These are phyloP conservation scores for Cephus runcator DNA, from an alignment of 2,888 invertebrate genomes.

Conservation along the genomic window DNA sequence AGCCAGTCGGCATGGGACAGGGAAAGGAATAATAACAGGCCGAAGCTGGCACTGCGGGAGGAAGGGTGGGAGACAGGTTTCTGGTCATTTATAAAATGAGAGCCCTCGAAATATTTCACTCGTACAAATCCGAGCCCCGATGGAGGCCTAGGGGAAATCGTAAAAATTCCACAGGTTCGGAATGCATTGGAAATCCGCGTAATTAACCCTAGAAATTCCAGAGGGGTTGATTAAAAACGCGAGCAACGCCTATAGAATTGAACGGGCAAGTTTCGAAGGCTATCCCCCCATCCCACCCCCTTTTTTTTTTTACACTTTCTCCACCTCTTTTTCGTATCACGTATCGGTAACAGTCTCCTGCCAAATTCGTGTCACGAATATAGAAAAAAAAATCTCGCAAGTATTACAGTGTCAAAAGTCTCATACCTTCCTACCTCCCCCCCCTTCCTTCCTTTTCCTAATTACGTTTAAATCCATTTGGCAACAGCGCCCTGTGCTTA, in stretches of 20 bases:
- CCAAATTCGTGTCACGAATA: neutral
- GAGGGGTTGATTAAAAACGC: conserved; percentile 53
- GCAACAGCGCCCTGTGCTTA: neutral
- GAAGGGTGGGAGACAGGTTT: conserved; percentile 23
- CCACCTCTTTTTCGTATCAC: conserved; percentile 16
- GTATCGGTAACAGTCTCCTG: neutral
- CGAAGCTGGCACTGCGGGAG: conserved; percentile 21
- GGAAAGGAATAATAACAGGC: neutral
- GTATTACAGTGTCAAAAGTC: neutral
- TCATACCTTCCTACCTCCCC: neutral
- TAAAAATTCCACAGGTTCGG: conserved; percentile 58
- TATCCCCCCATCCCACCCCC: conserved; percentile 8
- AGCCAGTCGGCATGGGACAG: neutral
- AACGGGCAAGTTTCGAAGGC: neutral
- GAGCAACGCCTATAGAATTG: conserved; percentile 25
- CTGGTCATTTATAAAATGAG: conserved; percentile 49
- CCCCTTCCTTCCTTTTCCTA: neutral
- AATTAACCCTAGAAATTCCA: conserved; percentile 63
- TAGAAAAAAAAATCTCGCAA: neutral
- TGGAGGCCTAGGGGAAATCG: conserved; percentile 40
- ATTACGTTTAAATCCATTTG: neutral
- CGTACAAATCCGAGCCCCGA: conserved; percentile 33
- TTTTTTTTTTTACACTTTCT: conserved; percentile 7
- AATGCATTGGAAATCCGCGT: conserved; percentile 60
- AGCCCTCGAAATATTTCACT: conserved; percentile 50